Percentiles rank a stretch among this genome's conserved stretches.
Conservation (phyloP, 1,140 invertebrate species). For the Brachionus plicatilis region DNA sequence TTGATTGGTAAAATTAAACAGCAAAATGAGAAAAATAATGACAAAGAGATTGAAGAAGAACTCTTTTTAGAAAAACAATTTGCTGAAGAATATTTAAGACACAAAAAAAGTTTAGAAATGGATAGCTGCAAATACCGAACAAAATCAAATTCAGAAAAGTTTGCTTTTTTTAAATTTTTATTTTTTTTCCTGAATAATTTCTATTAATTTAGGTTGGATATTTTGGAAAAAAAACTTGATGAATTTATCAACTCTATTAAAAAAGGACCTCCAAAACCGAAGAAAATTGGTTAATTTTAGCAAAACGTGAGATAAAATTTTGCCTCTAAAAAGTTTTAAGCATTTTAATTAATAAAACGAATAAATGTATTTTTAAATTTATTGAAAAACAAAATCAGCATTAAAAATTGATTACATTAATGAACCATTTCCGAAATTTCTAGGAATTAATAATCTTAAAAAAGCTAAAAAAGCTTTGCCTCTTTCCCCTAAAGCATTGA, state of each 20-base stretch:
- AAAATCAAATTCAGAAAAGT: slow-evolving; percentile 35
- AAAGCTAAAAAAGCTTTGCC: too few species aligned
- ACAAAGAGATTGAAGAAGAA: neutral
- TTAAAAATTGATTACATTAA: too few species aligned
- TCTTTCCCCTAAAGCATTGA: too few species aligned
- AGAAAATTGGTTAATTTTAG: too few species aligned
- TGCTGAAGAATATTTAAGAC: slow-evolving; percentile 27
- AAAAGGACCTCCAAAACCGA: neutral
- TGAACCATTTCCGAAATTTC: too few species aligned
- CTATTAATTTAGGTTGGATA: neutral
- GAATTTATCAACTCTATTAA: neutral
- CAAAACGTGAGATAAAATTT: too few species aligned
- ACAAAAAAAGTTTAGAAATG: neutral
- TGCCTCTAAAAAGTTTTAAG: too few species aligned
- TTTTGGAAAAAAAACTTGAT: slow-evolving; percentile 24
- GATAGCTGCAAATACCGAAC: neutral
- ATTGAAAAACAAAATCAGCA: too few species aligned
- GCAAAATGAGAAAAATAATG: neutral
- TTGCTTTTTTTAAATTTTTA: neutral
- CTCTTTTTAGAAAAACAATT: slow-evolving; percentile 32
- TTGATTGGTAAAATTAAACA: slow-evolving; percentile 65
- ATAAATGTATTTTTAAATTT: too few species aligned
- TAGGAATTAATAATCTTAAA: too few species aligned
- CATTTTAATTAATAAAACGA: too few species aligned
- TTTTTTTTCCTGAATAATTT: neutral